Evolutionary conservation across 2,113 vertebrate genomes (phyloP), one percentile per base, ranked within the genome.

Genomic region (Hoplias malabaricus): DNA sequence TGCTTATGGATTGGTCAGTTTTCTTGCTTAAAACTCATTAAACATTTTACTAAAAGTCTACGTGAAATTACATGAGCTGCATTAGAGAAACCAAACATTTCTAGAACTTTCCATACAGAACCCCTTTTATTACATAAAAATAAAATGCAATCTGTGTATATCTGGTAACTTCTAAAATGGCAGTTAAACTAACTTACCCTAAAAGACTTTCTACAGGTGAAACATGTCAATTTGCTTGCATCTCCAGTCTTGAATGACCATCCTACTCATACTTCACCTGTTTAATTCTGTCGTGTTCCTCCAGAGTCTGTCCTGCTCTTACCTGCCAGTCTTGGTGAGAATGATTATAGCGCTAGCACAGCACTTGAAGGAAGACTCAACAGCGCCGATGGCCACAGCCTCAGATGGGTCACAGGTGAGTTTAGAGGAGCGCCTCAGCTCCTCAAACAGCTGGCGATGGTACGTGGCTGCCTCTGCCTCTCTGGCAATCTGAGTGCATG

Each of bases 391-490:
- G 76, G 98, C 98, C 0, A 95, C 93, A 0, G 94, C 95, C 91
- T 99, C 98, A 3, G 97, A 95, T 65, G 95, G 96, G 87, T 99
- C 97, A 5, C 92, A 93, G 89, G 96, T 98, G 87, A 98, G 90
- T 43, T 93, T 87, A 0, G 93, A 91, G 90, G 94, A 90, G 61
- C 95, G 95, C 43, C 97, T 92, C 89, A 99, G 94, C 80, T 96
- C 98, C 89, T 99, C 97, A 80, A 99, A 99, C 92, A 98, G 93
- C 85, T 98, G 94, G 86, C 94, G 93, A 91, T 99, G 98, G 93
- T 95, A 98, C 93, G 93, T 97, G 91, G 97, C 96, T 12, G 97
- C 98, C 91, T 99, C 96, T 66, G 97, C 98, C 93, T 99, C 98
- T 57, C 97, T 95, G 84, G 98, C 97, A 91, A 99, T 99, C 98